Conservation (phyloP, 2,113 vertebrate genomes). For the Eira barbara region DNA sequence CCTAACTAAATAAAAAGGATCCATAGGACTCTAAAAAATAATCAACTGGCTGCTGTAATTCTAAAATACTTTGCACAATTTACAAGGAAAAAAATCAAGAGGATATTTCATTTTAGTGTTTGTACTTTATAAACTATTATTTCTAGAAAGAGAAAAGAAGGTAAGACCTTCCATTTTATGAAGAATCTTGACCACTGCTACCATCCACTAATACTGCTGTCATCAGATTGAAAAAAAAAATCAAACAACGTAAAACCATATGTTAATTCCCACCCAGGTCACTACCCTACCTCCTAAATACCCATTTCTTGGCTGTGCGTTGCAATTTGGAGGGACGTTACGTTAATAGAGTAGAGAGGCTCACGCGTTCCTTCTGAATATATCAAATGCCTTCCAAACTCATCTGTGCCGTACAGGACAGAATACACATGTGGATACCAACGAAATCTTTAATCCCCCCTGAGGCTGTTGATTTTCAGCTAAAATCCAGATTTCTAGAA, state of each 20-base stretch:
- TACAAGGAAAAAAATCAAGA: not conserved
- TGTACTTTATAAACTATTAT: not conserved
- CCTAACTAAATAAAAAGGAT: not conserved
- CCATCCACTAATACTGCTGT: not conserved
- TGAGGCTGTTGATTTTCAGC: slow-evolving; percentile 23
- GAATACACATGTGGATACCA: not conserved
- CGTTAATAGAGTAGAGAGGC: not conserved
- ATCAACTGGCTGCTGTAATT: not conserved
- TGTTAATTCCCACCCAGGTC: not conserved
- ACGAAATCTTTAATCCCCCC: slow-evolving; percentile 20
- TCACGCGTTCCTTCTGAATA: not conserved
- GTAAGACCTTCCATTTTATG: fast-evolving
- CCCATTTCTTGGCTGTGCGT: not conserved
- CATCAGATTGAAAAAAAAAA: not conserved
- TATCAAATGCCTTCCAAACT: not conserved
- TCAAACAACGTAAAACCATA: slow-evolving; percentile 18
- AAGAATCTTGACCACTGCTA: not conserved
- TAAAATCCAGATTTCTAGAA: slow-evolving; percentile 45
- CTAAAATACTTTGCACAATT: not conserved
- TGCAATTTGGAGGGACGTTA: not conserved
- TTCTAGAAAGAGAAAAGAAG: not conserved
- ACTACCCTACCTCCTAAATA: not conserved
- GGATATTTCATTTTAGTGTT: not conserved
- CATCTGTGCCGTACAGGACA: not conserved
- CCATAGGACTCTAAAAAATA: not conserved